Evolutionary conservation across 2,113 vertebrate species (phyloP), one percentile per base, ranked within the genome.

Genomic region (Gymnarchus niloticus): DNA sequence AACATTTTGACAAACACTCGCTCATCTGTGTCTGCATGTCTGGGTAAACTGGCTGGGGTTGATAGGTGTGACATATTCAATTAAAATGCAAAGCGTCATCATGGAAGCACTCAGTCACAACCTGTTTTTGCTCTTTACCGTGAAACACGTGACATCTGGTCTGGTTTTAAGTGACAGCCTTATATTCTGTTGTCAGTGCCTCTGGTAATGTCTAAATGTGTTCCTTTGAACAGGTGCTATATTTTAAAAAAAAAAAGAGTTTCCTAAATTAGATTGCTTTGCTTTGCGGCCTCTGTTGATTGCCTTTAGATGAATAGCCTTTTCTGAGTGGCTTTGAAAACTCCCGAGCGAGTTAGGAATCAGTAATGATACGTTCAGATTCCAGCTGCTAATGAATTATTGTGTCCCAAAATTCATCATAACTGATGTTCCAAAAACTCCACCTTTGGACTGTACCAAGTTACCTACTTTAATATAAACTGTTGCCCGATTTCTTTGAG

Each of bases 41-140:
- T 73, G 14, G 33, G 65, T 73, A 37, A 73, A 73, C 65, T 73
- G 65, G 33, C 14, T 73, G 33, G 65, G 65, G 33, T 73, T 37
- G 65, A 73, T 73, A 73, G 65, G 65, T 73, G 65, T 73, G 28
- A 4, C 65, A 73, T 73, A 41, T 73, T 73, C 65, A 73, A 73
- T 73, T 73, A 73, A 73, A 73, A 73, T 73, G 65, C 65, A 73
- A 19, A 73, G 28, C 14, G 65, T 37, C 4, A 73, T 19, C 12
- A 17, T 41, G 33, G 65, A 41, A 73, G 65, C 65, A 73, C 37
- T 73, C 28, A 14, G 65, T 73, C 65, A 73, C 65, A 73, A 73
- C 14, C 1, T 73, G 14, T 17, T 73, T 73, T 73, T 37, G 65
- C 65, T 19, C 41, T 73, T 73, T 73, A 73, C 33, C 41, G 65